A percentile compares a stretch with the other conserved stretches of the same genome.
Evolutionary conservation across 1,140 invertebrate genomes (phyloP).

Genomic region (Penaeus chinensis): DNA sequence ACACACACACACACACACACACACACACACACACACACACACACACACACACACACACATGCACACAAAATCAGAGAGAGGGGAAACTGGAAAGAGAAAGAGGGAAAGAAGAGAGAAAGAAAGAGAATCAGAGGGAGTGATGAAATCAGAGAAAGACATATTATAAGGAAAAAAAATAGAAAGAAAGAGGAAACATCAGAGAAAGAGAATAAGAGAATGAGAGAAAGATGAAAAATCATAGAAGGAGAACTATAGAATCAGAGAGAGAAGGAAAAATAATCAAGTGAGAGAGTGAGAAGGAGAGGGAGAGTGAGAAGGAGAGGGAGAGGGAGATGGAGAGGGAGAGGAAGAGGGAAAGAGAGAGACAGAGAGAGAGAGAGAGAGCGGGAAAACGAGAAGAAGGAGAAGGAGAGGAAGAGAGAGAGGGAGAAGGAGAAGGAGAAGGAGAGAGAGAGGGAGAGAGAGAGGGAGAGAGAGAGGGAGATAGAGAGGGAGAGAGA

Average conservation of each 20-base stretch:
- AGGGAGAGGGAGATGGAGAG: not conserved
- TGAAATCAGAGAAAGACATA: no score
- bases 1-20: no score
- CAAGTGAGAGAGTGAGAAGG: not conserved
- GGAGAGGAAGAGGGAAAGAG: not conserved
- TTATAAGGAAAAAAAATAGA: no score
- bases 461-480: not conserved
- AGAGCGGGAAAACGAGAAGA: not conserved
- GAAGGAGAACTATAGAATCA: no score
- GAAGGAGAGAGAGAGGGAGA: not conserved
- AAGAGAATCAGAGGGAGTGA: no score
- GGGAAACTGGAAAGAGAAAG: not conserved
- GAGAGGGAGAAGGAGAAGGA: not conserved
- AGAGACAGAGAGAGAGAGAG: not conserved
- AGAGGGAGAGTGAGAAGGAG: not conserved
- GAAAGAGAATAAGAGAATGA: no score
- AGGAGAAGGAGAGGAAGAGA: not conserved
- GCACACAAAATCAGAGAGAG: no score
- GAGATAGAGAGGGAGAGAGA: not conserved
- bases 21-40: no score
- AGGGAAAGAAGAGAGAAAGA: not conserved
- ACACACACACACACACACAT: no score
- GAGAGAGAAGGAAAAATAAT: not conserved
- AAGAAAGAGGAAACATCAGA: no score
- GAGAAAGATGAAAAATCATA: no score